These are phyloP conservation scores for Rhegmatorhina hoffmannsi DNA, from an alignment of 2,113 vertebrate species.

Conservation along the genomic window DNA sequence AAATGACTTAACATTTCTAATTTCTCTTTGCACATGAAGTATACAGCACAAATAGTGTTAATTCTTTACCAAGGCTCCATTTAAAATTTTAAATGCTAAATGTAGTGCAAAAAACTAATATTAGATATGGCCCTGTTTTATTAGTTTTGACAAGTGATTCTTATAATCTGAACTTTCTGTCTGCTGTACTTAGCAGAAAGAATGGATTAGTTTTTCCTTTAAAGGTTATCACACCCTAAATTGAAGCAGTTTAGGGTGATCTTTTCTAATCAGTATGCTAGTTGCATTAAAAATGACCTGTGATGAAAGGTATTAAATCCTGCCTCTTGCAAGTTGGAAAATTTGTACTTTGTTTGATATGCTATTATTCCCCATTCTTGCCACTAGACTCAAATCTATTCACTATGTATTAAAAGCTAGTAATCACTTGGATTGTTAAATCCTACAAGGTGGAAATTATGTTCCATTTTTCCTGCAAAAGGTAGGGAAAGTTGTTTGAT, in stretches of 20 bases:
- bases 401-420: neutral
- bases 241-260: constrained; percentile 1
- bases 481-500: neutral
- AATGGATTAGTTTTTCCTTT: neutral
- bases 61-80: neutral
- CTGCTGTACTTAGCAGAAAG: neutral
- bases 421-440: neutral
- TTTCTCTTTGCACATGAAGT: neutral
- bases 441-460: neutral
- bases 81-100: neutral
- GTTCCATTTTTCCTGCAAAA: neutral
- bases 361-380: neutral
- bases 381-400: neutral
- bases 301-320: neutral
- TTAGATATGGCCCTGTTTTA: neutral
- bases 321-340: neutral
- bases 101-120: neutral
- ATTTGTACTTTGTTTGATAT: neutral
- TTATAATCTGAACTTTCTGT: neutral
- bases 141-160: constrained; percentile 29
- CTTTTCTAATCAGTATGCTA: neutral
- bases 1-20: neutral
- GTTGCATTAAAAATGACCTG: neutral
- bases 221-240: constrained; percentile 24
- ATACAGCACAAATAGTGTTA: neutral